A percentile compares a stretch with the other conserved stretches of the same genome.
phyloP scores from a whole-genome alignment of 2,113 vertebrate species.

The Sitta europaea region DNA sequence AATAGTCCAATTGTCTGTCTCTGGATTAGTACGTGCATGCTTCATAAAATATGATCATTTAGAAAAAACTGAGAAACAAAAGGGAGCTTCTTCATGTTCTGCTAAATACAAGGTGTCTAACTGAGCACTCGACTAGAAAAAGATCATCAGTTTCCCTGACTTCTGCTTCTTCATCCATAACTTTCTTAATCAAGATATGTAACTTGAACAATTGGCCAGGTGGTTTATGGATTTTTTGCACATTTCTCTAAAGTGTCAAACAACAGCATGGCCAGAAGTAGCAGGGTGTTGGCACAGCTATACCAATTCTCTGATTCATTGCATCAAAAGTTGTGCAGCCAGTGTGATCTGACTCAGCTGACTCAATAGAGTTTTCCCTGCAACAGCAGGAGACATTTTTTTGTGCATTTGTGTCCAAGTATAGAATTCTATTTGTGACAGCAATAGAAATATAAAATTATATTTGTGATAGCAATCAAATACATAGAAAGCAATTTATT shows the following conservation, averaged over 20 bases:
- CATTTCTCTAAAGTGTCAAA: not conserved
- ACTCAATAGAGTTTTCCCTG: not conserved
- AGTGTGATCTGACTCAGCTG: not conserved
- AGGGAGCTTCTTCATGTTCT: not conserved
- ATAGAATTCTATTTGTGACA: not conserved
- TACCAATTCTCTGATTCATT: not conserved
- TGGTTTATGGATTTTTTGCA: not conserved
- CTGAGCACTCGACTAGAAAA: not conserved
- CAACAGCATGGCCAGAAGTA: not conserved
- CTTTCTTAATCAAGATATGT: not conserved
- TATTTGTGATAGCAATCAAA: not conserved
- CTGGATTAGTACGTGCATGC: not conserved
- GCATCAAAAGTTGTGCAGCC: not conserved
- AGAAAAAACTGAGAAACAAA: conserved; percentile 31
- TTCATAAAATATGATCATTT: conserved; percentile 35
- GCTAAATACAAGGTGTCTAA: not conserved
- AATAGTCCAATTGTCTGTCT: conserved; percentile 13
- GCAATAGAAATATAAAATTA: no score
- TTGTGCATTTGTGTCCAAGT: not conserved
- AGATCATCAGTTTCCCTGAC: not conserved
- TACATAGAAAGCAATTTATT: not conserved
- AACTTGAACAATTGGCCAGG: not conserved
- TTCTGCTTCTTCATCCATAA: conserved; percentile 14
- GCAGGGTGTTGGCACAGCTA: not conserved
- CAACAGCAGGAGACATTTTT: not conserved